Conservation (phyloP, 2,797 vertebrate genomes). For the Rhinoraja longicauda region DNA sequence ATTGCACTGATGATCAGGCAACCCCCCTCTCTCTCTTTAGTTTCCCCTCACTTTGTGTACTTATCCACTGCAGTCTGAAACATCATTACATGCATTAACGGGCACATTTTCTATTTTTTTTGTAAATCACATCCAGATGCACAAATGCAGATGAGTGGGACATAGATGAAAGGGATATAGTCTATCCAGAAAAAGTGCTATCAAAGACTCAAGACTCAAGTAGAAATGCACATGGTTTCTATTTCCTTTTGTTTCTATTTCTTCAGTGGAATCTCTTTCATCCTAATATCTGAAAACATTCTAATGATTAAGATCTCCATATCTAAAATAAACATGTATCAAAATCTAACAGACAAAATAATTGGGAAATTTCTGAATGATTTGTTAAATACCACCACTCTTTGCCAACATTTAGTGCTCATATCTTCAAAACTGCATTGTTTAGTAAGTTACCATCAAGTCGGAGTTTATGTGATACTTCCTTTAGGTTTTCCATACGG, state of each 20-base stretch:
- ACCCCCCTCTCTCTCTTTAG: background rate
- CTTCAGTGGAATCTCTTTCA: background rate
- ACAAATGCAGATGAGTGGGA: too few species aligned
- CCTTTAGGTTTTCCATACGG: constrained; percentile 56
- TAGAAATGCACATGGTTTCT: too few species aligned
- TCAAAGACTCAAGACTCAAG: too few species aligned
- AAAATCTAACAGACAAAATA: background rate
- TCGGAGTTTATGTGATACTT: constrained; percentile 54
- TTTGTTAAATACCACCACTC: background rate
- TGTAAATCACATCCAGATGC: background rate
- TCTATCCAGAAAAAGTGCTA: background rate
- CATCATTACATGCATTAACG: background rate
- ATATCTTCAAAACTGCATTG: background rate
- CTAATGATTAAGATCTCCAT: background rate
- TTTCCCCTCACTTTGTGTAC: background rate
- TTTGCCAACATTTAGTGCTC: background rate
- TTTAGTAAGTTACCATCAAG: constrained; percentile 50
- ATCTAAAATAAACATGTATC: background rate
- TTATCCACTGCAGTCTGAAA: background rate
- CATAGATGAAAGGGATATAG: background rate
- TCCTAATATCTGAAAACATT: background rate
- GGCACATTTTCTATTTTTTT: background rate
- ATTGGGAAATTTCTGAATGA: background rate
- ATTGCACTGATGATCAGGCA: too few species aligned
- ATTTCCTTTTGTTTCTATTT: background rate